Base-by-base conservation (phyloP, 2,888 invertebrate genomes). In the Gandaritis pyraliata region DNA sequence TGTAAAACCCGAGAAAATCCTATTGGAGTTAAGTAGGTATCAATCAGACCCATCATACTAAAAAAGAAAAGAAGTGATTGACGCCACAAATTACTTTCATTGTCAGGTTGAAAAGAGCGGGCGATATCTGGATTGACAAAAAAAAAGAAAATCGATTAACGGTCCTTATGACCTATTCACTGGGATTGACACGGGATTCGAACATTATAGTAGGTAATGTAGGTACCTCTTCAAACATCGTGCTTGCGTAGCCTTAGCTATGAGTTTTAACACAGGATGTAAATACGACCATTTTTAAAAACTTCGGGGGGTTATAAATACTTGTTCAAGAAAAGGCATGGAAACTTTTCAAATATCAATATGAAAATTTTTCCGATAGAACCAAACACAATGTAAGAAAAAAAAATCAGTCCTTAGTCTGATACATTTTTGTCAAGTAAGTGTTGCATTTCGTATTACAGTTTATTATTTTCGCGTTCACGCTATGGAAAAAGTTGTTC, bases 81-180 rank as follows among this genome's bases (percentile, higher is more conserved):
- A 80, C 77, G 75, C 73, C 49, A 73, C 78, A 81, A 81, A 83
- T 81, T 78, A 77, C 74, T 77, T 73, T 72, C 76, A 77, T 77
- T 81, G 81, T 80, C 69, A 64, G 69, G 58, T 61, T 59, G 67
- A 70, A 68, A 66, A 77, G 74, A 76, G 67, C 66, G 71, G 74
- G 71, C 71, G 69, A 74, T 73, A 73, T 73, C 72, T 73, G 75
- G 81, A 78, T 76, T 72, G 69, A 68, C 70, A 66, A 68, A 54
- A 72, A 74, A 70, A 36, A 18, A 70, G 52, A 49, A 58, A 72
- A 69, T 72, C 69, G 63, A 65, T 65, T 61, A 59, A 55, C 33
- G 33, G 57, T 53, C 45, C 61, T 41, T 49, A 47, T 52, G 48
- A 43, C 55, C 47, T 58, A 52, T 30, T 53, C 50, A 51, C 38